A percentile compares a stretch with the other conserved stretches of the same genome.
Conservation (phyloP, 2,888 invertebrate genomes). For the Amitus sp. region DNA sequence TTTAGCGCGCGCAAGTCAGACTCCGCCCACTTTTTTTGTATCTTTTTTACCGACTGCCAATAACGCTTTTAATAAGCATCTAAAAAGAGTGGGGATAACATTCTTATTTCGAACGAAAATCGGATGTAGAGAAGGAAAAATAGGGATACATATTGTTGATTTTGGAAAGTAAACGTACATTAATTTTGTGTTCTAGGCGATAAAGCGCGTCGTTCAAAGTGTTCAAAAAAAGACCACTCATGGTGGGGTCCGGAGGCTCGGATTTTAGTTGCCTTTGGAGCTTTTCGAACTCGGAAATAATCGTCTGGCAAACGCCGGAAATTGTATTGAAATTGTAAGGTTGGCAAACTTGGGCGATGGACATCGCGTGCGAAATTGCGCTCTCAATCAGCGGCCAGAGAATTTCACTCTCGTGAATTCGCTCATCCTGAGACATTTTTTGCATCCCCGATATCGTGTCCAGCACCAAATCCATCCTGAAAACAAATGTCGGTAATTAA, state of each 20-base stretch:
- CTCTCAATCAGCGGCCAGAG: conserved; percentile 61
- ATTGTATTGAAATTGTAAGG: conserved; percentile 62
- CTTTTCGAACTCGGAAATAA: conserved; percentile 62
- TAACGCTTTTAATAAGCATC: too few relatives aligned
- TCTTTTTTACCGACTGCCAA: too few relatives aligned
- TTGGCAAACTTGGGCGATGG: conserved; percentile 64
- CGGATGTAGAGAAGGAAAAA: too few relatives aligned
- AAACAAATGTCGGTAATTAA: too few relatives aligned
- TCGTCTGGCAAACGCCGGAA: conserved; percentile 61
- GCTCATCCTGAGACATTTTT: conserved; percentile 46
- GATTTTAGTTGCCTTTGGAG: conserved; percentile 53
- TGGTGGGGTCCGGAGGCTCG: conserved; percentile 64
- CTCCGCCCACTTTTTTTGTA: too few relatives aligned
- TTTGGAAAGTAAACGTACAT: too few relatives aligned
- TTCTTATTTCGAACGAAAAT: too few relatives aligned
- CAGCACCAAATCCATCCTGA: conserved; percentile 59
- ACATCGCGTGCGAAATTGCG: conserved; percentile 63
- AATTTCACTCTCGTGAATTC: conserved; percentile 48
- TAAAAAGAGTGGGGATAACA: too few relatives aligned
- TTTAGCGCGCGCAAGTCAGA: too few relatives aligned
- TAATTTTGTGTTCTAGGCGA: conserved; percentile 74
- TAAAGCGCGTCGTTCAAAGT: conserved; percentile 73
- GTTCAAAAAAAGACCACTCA: conserved; percentile 71
- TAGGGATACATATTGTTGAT: too few relatives aligned
- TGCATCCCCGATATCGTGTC: conserved; percentile 56